These are phyloP conservation scores for Dione juno DNA, from an alignment of 2,888 invertebrate genomes.

Conservation along the genomic window DNA sequence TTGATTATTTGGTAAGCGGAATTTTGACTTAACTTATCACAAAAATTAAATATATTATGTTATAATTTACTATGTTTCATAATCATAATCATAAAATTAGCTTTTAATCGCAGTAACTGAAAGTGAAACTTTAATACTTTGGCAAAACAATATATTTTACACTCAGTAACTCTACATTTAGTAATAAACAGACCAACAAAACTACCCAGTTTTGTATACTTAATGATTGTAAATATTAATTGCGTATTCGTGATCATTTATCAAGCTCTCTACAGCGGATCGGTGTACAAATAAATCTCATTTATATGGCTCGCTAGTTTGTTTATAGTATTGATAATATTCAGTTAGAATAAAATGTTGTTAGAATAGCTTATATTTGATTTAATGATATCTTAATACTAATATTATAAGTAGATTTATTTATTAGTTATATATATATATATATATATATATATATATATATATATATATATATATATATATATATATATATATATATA, in stretches of 20 bases:
- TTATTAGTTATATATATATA: not conserved
- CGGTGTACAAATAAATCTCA: constrained; percentile 16
- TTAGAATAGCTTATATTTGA: not conserved
- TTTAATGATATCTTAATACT: not conserved
- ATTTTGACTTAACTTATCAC: no score
- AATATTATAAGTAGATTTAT: not conserved
- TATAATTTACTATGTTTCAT: not conserved
- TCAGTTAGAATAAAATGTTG: not conserved
- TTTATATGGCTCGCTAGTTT: constrained; percentile 18
- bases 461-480: not conserved
- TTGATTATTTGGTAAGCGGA: not conserved
- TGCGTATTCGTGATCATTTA: constrained; percentile 19
- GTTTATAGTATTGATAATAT: not conserved
- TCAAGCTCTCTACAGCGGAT: constrained; percentile 15
- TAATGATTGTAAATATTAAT: constrained; percentile 23
- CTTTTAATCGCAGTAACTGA: not conserved
- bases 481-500: not conserved
- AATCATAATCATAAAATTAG: not conserved
- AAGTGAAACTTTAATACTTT: not conserved
- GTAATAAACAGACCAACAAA: constrained; percentile 8
- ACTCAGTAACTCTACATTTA: constrained; percentile 2
- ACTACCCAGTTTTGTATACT: constrained; percentile 8
- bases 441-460: not conserved
- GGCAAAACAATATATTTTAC: not conserved
- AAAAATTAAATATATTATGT: no score